These are phyloP conservation scores for Cryptotis parvus DNA, from an alignment of 2,113 vertebrate species.

Conservation along the genomic window DNA sequence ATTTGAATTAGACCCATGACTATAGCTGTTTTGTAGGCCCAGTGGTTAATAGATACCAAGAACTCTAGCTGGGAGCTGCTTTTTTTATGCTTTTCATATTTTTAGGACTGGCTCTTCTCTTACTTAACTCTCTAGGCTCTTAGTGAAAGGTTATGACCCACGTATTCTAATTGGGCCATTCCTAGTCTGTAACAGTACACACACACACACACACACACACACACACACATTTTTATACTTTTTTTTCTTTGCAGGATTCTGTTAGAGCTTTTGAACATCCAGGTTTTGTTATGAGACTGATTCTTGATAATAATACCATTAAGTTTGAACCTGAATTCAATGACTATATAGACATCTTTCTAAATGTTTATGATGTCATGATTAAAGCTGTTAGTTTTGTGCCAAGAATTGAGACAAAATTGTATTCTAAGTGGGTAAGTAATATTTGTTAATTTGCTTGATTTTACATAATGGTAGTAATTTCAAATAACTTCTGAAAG, in stretches of 20 bases:
- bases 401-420: constrained; percentile 92
- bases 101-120: background rate
- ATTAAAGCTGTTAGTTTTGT: constrained; percentile 88
- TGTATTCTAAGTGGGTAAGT: constrained; percentile 92
- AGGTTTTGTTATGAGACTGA: constrained; percentile 90
- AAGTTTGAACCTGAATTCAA: constrained; percentile 91
- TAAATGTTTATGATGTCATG: constrained; percentile 91
- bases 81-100: background rate
- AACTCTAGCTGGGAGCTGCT: background rate
- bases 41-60: background rate
- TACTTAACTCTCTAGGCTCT: background rate
- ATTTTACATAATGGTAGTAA: background rate
- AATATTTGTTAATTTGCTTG: constrained; percentile 1
- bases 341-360: constrained; percentile 86
- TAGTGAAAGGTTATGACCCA: background rate
- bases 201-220: background rate
- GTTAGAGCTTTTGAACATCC: constrained; percentile 87
- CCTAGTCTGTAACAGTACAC: background rate
- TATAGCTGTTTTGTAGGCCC: background rate
- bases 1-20: background rate
- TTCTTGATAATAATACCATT: constrained; percentile 88
- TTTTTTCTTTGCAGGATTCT: constrained; percentile 84
- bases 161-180: background rate
- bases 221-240: background rate
- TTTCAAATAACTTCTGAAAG: constrained; percentile 8